phyloP scores from a whole-genome alignment of 2,797 vertebrate species.

The Oceanodroma leucorhoa region DNA sequence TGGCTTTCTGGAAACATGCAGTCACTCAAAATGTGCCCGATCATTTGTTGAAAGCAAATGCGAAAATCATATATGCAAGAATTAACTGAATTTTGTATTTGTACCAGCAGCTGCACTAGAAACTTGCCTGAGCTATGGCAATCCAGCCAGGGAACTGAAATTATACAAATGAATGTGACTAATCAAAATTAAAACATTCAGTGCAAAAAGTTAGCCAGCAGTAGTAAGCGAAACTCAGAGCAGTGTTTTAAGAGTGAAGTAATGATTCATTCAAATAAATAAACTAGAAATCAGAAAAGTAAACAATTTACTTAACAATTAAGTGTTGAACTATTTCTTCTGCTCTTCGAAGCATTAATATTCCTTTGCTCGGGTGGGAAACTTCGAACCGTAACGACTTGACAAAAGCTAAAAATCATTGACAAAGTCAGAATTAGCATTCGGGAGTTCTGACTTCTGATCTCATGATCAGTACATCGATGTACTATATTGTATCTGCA shows the following conservation, averaged over 20 bases:
- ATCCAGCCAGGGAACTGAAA: background rate
- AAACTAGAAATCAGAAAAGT: background rate
- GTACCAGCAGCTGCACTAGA: background rate
- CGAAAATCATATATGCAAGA: background rate
- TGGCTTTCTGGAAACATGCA: background rate
- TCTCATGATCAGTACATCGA: background rate
- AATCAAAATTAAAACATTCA: conserved; percentile 8
- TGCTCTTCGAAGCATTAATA: background rate
- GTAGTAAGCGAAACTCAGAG: background rate
- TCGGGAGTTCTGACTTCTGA: background rate
- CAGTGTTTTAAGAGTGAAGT: background rate
- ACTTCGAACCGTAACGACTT: background rate
- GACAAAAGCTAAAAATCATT: background rate
- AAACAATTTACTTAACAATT: too few species aligned
- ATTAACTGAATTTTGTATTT: background rate
- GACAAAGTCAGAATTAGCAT: background rate
- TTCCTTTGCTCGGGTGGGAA: background rate
- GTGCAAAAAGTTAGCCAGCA: background rate
- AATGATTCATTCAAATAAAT: background rate
- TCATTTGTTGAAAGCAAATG: background rate
- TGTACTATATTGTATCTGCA: background rate
- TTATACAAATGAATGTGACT: background rate
- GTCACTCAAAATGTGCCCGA: background rate
- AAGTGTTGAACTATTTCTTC: background rate
- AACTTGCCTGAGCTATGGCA: background rate